Base-by-base conservation (phyloP, 2,797 vertebrate genomes). In the Darevskia mixta region DNA sequence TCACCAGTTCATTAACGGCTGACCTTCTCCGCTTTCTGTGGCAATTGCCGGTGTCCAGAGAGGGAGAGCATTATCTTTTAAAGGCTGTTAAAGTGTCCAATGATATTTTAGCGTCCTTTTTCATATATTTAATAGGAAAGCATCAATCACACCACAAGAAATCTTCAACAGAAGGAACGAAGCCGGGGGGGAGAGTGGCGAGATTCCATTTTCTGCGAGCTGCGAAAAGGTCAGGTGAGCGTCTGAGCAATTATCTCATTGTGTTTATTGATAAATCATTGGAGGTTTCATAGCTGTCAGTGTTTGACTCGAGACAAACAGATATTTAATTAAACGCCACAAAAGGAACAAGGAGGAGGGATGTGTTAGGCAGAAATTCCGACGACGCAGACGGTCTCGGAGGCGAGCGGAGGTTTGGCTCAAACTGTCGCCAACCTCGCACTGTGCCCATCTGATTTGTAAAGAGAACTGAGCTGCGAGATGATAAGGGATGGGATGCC, bases 211-310 rank as follows among this genome's bases (percentile, higher is more conserved):
- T 86, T 91, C 94, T 8, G 87, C 83, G 92, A 88, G 89, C 92
- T 0, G 43, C 87, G 92, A 93, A 90, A 85, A 95, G 95, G 94
- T 66, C 93, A 95, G 95, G 93, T 7, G 75, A 95, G 95, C 94
- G 90, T 93, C 94, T 94, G 95, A 94, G 94, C 96, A 96, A 94
- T 96, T 96, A 96, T 96, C 96, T 96, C 95, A 93, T 93, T 82
- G 90, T 92, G 79, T 87, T 92, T 41, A 67, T 94, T 95, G 96
- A 96, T 95, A 93, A 96, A 96, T 93, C 73, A 1, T 90, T 85
- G 85, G 91, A 94, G 95, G 94, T 90, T 93, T 81, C 93, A 64
- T 27, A 82, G 91, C 93, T 92, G 94, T 95, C 95, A 89, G 92
- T 1, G 7, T 80, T 92, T 89, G 93, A 95, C 88, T 95, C 90